phyloP scores from a whole-genome alignment of 2,888 invertebrate species.

The Tachina grossa region DNA sequence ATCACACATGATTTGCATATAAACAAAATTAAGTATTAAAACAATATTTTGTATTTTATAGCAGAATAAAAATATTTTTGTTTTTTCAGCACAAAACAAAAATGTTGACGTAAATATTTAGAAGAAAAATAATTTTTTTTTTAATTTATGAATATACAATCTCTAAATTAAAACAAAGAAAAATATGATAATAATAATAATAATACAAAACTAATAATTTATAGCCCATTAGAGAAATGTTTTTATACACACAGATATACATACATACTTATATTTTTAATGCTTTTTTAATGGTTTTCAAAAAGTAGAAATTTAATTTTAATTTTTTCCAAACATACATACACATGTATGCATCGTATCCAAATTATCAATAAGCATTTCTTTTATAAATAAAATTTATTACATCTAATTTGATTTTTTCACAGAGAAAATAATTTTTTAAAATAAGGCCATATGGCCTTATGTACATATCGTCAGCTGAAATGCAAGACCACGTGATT shows the following conservation, averaged over 20 bases:
- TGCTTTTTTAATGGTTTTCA: background rate
- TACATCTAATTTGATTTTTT: too few species aligned
- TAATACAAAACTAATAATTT: background rate
- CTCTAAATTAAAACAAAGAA: too few species aligned
- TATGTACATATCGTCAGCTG: too few species aligned
- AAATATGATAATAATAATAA: too few species aligned
- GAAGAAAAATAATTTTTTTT: background rate
- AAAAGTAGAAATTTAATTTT: background rate
- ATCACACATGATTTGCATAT: constrained; percentile 1
- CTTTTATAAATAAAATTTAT: too few species aligned
- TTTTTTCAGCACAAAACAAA: background rate
- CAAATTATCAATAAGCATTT: too few species aligned
- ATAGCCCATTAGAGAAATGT: background rate
- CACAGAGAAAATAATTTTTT: too few species aligned
- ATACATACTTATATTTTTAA: background rate
- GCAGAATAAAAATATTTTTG: background rate
- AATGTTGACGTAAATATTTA: background rate
- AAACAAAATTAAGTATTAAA: background rate
- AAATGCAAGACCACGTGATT: too few species aligned
- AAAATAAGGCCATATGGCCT: too few species aligned
- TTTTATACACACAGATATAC: background rate
- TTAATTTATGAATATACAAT: background rate
- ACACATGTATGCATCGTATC: background rate
- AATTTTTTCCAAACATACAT: background rate
- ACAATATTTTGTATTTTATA: constrained; percentile 6